Evolutionary conservation across 2,113 vertebrate genomes (phyloP).

Genomic region (Sialia sialis): DNA sequence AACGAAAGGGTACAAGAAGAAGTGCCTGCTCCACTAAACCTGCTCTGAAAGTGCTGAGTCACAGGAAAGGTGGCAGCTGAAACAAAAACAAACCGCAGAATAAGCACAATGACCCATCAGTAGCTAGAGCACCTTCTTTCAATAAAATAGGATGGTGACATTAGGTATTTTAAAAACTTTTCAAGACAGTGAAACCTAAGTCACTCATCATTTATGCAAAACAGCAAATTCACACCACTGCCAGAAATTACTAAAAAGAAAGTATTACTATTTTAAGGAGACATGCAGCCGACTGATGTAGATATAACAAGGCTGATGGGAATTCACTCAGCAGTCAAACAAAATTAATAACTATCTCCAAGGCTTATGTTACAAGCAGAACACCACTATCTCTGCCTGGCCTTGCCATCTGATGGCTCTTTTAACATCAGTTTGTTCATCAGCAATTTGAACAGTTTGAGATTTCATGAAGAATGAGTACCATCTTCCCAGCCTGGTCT

Average conservation of each 20-base stretch:
- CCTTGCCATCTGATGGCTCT: neutral
- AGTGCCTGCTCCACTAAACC: neutral
- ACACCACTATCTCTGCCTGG: neutral
- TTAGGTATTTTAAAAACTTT: neutral
- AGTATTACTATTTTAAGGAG: neutral
- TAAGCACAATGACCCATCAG: neutral
- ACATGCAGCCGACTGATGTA: neutral
- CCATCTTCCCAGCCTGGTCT: neutral
- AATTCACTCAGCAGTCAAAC: conserved; percentile 25
- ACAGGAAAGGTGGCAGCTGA: conserved; percentile 17
- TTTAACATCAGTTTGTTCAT: neutral
- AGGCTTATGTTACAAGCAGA: neutral
- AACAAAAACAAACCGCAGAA: conserved; percentile 17
- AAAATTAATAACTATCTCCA: conserved; percentile 22
- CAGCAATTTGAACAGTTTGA: neutral
- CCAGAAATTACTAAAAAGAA: neutral
- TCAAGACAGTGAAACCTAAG: neutral
- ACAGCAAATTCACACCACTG: neutral
- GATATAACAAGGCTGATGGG: conserved; percentile 3
- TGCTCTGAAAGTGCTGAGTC: neutral
- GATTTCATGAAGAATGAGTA: neutral
- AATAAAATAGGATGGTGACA: neutral
- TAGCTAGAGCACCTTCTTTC: neutral
- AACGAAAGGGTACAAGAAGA: neutral
- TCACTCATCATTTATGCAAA: neutral